Conservation (phyloP, 2,888 invertebrate genomes). For the Branchellion lobata region DNA sequence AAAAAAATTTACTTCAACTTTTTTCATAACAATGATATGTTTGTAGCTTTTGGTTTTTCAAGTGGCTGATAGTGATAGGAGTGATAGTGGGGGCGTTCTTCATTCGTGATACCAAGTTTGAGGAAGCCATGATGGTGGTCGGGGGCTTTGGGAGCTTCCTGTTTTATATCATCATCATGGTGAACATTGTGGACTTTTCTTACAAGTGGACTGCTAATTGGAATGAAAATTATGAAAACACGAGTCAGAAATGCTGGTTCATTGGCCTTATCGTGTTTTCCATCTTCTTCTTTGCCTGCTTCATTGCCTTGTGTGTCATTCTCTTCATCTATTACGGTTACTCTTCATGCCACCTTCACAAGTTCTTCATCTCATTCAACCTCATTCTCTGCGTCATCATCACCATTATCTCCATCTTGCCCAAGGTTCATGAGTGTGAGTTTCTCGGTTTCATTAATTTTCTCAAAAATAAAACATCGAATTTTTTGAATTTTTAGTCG, state of each 20-base stretch:
- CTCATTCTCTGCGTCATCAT: conserved; percentile 81
- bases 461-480: neutral
- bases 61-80: conserved; percentile 84
- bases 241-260: conserved; percentile 79
- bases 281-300: conserved; percentile 75
- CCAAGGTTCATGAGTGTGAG: conserved; percentile 79
- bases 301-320: conserved; percentile 78
- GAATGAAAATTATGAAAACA: conserved; percentile 89
- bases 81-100: conserved; percentile 92
- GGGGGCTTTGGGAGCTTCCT: conserved; percentile 86
- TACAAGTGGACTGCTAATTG: conserved; percentile 94
- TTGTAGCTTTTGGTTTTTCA: conserved; percentile 88
- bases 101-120: conserved; percentile 67
- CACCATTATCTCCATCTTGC: conserved; percentile 83
- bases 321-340: conserved; percentile 80
- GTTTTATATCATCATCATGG: conserved; percentile 92
- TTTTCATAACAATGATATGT: neutral
- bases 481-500: neutral
- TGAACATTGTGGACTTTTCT: conserved; percentile 94
- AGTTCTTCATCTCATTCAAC: conserved; percentile 95
- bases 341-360: conserved; percentile 81
- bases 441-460: neutral
- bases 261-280: conserved; percentile 69
- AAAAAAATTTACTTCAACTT: neutral
- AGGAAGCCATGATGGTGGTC: conserved; percentile 20